phyloP scores from a whole-genome alignment of 1,140 invertebrate species.

The Diuraphis noxia region DNA sequence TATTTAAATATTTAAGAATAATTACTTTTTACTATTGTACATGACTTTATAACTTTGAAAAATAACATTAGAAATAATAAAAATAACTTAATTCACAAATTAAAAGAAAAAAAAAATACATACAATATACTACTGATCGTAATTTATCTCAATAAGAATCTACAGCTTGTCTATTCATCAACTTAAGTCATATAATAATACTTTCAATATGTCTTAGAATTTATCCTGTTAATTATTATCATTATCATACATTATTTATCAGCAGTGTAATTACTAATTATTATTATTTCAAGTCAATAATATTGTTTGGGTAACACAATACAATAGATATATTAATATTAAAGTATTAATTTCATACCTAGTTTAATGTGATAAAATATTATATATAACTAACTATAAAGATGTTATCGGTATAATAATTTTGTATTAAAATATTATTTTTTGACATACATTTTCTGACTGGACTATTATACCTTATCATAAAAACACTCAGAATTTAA shows the following conservation, averaged over 20 bases:
- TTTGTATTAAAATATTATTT: conserved; percentile 5
- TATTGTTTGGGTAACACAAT: too few relatives aligned
- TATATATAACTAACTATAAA: background rate
- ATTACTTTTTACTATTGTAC: background rate
- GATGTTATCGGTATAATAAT: background rate
- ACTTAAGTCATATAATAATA: background rate
- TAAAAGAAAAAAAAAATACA: background rate
- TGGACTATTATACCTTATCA: background rate
- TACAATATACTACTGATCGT: background rate
- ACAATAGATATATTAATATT: background rate
- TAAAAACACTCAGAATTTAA: background rate
- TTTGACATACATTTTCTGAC: background rate
- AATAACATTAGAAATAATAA: background rate
- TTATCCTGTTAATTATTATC: background rate
- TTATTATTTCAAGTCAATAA: too few relatives aligned
- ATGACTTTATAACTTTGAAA: background rate
- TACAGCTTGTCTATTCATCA: background rate
- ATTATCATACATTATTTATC: background rate
- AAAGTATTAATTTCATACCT: background rate
- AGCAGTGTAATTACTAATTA: too few relatives aligned
- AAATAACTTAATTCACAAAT: background rate
- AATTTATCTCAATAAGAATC: background rate
- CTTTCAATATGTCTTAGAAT: background rate
- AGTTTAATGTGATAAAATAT: background rate
- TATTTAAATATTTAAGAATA: background rate